Evolutionary conservation across 2,113 vertebrate genomes (phyloP).

Genomic region (Casuarius casuarius): DNA sequence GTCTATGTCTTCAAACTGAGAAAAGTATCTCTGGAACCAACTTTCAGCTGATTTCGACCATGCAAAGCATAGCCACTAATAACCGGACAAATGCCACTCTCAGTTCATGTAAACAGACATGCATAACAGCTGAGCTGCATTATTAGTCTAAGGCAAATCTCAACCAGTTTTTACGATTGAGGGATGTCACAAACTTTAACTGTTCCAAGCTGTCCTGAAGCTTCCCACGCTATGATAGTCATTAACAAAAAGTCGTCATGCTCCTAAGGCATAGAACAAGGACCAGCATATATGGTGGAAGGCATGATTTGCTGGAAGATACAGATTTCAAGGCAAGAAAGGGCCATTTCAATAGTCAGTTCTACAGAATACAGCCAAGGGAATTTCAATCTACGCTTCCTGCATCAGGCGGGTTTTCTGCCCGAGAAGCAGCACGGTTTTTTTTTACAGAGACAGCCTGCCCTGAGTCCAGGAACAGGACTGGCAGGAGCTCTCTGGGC

Average conservation of each 20-base stretch:
- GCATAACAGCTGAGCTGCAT: not conserved
- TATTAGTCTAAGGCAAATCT: slow-evolving; percentile 1
- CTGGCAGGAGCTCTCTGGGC: not conserved
- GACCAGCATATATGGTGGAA: not conserved
- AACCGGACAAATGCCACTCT: not conserved
- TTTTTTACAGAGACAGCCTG: not conserved
- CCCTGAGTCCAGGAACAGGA: no score
- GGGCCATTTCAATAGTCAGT: not conserved
- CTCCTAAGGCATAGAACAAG: not conserved
- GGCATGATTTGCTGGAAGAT: not conserved
- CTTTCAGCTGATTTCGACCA: not conserved
- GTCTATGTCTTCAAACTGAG: not conserved
- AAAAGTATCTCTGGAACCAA: not conserved
- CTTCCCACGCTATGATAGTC: not conserved
- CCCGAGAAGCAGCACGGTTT: not conserved
- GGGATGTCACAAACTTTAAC: slow-evolving; percentile 18
- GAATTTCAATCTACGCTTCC: not conserved
- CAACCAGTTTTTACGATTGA: not conserved
- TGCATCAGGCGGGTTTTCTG: not conserved
- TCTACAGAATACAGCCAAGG: not conserved
- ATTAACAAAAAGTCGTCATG: not conserved
- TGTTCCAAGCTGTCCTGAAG: not conserved
- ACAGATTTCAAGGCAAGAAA: not conserved
- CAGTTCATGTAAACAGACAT: slow-evolving; percentile 21
- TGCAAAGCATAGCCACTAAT: not conserved